Percentiles rank a stretch among this genome's conserved stretches.
Evolutionary conservation across 2,888 invertebrate species (phyloP).

Genomic region (Drosophila limbata): DNA sequence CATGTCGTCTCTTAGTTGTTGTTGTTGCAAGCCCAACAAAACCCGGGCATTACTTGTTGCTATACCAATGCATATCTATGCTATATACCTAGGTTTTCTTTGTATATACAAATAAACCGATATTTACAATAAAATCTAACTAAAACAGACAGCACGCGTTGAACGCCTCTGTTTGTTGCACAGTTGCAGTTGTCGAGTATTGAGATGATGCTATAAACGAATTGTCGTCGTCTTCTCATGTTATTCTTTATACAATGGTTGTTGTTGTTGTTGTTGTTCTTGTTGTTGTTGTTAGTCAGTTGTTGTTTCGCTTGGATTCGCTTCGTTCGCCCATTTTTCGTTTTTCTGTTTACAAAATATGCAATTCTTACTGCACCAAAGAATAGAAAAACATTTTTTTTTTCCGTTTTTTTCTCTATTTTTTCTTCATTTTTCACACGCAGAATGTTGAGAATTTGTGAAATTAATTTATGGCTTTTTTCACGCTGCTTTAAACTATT

Average conservation of each 20-base stretch:
- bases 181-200: slow-evolving; percentile 25
- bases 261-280: slow-evolving; percentile 33
- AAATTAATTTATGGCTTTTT: slow-evolving; percentile 74
- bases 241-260: slow-evolving; percentile 31
- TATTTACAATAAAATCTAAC: slow-evolving; percentile 45
- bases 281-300: slow-evolving; percentile 27
- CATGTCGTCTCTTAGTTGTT: slow-evolving; percentile 44
- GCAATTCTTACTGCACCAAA: slow-evolving; percentile 36
- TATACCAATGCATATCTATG: slow-evolving; percentile 39
- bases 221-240: slow-evolving; percentile 69
- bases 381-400: slow-evolving; percentile 18
- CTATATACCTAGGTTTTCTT: slow-evolving; percentile 14
- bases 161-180: slow-evolving; percentile 31
- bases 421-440: slow-evolving; percentile 8
- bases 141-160: slow-evolving; percentile 62
- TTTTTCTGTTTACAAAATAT: slow-evolving; percentile 41
- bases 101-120: slow-evolving; percentile 38
- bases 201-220: slow-evolving; percentile 73
- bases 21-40: slow-evolving; percentile 53
- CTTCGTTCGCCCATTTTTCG: slow-evolving; percentile 52
- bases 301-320: slow-evolving; percentile 66
- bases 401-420: too few species aligned
- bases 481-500: slow-evolving; percentile 54
- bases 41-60: slow-evolving; percentile 56
- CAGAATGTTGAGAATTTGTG: slow-evolving; percentile 67